A percentile compares a stretch with the other conserved stretches of the same genome.
Evolutionary conservation across 1,140 invertebrate genomes (phyloP).

Genomic region (Pachypsylla venusta): DNA sequence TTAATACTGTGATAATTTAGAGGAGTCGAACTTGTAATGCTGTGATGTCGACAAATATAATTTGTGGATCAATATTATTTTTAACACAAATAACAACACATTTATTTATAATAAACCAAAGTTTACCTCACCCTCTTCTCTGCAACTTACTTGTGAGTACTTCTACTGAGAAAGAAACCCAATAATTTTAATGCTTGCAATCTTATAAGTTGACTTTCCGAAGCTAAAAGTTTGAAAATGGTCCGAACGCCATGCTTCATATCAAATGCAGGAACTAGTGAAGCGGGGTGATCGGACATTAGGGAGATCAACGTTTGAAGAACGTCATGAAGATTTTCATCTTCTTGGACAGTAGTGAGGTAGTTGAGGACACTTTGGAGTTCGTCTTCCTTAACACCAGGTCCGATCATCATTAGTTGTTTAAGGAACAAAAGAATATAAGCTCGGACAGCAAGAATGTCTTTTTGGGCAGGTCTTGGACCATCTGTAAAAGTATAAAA

Average conservation of each 20-base stretch:
- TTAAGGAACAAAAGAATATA: constrained; percentile 93
- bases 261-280: constrained; percentile 98
- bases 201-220: constrained; percentile 87
- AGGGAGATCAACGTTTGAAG: constrained; percentile 90
- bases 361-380: constrained; percentile 97
- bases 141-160: constrained; percentile 78
- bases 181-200: constrained; percentile 90
- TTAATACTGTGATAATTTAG: neutral
- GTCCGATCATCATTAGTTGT: constrained; percentile 90
- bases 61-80: no score
- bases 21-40: no score
- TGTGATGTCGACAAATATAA: no score
- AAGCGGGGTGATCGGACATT: constrained; percentile 95
- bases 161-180: constrained; percentile 85
- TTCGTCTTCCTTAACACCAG: constrained; percentile 95
- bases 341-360: constrained; percentile 70
- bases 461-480: constrained; percentile 79
- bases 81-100: no score
- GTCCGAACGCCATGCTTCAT: constrained; percentile 88
- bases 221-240: constrained; percentile 90
- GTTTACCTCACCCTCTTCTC: no score
- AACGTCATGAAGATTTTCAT: constrained; percentile 97
- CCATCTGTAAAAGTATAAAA: constrained; percentile 66
- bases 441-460: constrained; percentile 82
- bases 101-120: no score